phyloP scores from a whole-genome alignment of 37 sponge, comb jelly and placozoan species.

The Dysidea cf. avara region DNA sequence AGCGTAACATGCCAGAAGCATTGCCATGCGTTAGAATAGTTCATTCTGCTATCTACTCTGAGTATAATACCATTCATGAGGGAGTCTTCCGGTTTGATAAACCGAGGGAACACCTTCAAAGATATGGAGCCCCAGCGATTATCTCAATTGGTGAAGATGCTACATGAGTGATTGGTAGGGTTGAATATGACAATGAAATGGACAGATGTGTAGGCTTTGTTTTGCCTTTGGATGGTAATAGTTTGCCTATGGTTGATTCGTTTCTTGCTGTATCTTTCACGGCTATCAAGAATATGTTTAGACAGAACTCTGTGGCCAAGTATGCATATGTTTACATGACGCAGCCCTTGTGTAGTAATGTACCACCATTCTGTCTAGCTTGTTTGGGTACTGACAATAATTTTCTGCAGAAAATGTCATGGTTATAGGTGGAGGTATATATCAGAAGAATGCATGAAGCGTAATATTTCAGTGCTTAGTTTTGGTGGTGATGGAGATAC shows the following conservation, averaged over 20 bases:
- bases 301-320: slow-evolving; percentile 4
- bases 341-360: slow-evolving; percentile 15
- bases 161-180: slow-evolving; percentile 20
- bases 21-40: slow-evolving; percentile 24
- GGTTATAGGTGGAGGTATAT: slow-evolving; percentile 20
- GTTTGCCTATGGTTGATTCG: slow-evolving; percentile 15
- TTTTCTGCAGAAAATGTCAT: slow-evolving; percentile 16
- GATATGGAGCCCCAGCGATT: not conserved
- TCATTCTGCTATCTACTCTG: not conserved
- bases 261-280: slow-evolving; percentile 23
- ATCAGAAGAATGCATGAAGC: slow-evolving; percentile 3
- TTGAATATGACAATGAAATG: slow-evolving; percentile 28
- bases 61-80: slow-evolving; percentile 14
- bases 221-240: slow-evolving; percentile 9
- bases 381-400: slow-evolving; percentile 36
- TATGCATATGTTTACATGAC: slow-evolving; percentile 38
- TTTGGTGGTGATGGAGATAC: slow-evolving; percentile 45
- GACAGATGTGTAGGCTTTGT: slow-evolving; percentile 34
- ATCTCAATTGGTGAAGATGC: slow-evolving; percentile 39
- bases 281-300: slow-evolving; percentile 9
- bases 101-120: slow-evolving; percentile 7
- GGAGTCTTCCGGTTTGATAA: slow-evolving; percentile 34
- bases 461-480: slow-evolving; percentile 12
- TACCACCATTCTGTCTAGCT: slow-evolving; percentile 27
- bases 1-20: slow-evolving; percentile 13